Evolutionary conservation across 1,140 invertebrate genomes (phyloP).

Genomic region (Apocrypta bakeri): DNA sequence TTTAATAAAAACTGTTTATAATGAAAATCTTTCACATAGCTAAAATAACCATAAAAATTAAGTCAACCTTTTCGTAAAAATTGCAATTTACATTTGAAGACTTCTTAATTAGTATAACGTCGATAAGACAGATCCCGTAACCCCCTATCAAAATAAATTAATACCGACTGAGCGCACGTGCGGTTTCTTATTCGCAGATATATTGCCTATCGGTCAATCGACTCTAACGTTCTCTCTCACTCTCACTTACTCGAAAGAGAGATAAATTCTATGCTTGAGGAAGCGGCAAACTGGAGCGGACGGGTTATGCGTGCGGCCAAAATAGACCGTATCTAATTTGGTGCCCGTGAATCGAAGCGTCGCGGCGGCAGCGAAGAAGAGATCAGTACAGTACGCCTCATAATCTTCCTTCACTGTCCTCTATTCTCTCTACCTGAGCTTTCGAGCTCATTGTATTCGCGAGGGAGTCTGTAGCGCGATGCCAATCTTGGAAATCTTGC

Average conservation of each 20-base stretch:
- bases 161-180: background rate
- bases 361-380: slow-evolving; percentile 30
- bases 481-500: background rate
- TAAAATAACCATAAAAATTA: too few species aligned
- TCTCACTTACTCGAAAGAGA: too few species aligned
- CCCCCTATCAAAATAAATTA: too few species aligned
- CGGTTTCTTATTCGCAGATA: background rate
- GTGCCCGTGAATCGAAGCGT: slow-evolving; percentile 72
- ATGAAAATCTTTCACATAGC: too few species aligned
- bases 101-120: too few species aligned
- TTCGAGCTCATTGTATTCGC: background rate
- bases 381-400: slow-evolving; percentile 52
- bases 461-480: too few species aligned
- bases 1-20: too few species aligned
- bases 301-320: slow-evolving; percentile 60
- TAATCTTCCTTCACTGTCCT: slow-evolving; percentile 35
- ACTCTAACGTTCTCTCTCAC: too few species aligned
- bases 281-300: slow-evolving; percentile 68
- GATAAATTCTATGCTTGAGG: slow-evolving; percentile 24
- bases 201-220: too few species aligned
- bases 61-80: too few species aligned
- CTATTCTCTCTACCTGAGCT: slow-evolving; percentile 10
- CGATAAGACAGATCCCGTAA: too few species aligned
- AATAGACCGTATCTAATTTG: slow-evolving; percentile 73
- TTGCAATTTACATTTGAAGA: too few species aligned